Conservation (phyloP, 2,888 invertebrate genomes). For the Noctua janthe region DNA sequence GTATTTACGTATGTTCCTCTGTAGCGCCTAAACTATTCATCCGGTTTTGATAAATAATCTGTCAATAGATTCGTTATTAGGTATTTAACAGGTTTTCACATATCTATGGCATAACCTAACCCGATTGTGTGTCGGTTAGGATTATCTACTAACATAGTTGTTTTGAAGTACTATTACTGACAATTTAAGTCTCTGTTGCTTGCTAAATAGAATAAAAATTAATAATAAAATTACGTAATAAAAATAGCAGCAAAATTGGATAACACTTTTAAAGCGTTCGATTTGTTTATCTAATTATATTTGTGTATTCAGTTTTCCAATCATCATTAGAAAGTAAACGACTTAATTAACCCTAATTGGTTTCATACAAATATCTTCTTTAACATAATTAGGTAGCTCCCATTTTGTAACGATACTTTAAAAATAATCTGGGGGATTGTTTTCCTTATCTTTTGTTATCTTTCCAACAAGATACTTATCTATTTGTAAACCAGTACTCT, state of each 20-base stretch:
- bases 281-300: conserved; percentile 37
- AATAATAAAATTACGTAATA: background rate
- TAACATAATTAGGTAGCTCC: conserved; percentile 56
- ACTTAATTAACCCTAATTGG: conserved; percentile 53
- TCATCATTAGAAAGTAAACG: conserved; percentile 56
- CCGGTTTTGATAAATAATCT: too few species aligned
- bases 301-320: conserved; percentile 49
- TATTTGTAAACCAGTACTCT: conserved; percentile 45
- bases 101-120: background rate
- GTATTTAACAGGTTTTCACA: background rate
- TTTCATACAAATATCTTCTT: conserved; percentile 63
- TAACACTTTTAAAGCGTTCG: conserved; percentile 19
- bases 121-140: background rate
- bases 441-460: conserved; percentile 58
- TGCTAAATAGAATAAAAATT: too few species aligned
- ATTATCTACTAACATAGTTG: background rate
- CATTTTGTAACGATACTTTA: conserved; percentile 54
- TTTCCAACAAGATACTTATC: conserved; percentile 59
- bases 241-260: background rate
- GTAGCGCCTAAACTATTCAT: too few species aligned
- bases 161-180: background rate
- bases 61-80: background rate
- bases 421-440: conserved; percentile 53
- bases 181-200: background rate
- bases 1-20: too few species aligned